A percentile compares a stretch with the other conserved stretches of the same genome.
phyloP scores from a whole-genome alignment of 2,113 vertebrate species.

The Salvelinus sp. region DNA sequence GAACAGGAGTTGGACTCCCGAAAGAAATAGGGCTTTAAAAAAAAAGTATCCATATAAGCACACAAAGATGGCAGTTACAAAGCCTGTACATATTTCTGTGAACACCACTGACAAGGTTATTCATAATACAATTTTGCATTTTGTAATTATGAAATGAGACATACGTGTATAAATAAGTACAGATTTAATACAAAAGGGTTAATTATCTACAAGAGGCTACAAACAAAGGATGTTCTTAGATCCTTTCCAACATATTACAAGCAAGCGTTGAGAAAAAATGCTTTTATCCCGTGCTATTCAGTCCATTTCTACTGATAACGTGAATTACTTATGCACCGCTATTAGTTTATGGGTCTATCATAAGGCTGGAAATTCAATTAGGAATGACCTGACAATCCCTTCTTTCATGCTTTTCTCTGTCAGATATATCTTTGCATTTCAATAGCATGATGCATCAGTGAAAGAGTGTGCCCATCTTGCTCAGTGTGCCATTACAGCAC shows the following conservation, averaged over 20 bases:
- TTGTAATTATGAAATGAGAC: no score
- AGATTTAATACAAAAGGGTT: slow-evolving; percentile 26
- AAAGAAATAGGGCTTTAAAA: no score
- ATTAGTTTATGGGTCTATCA: slow-evolving; percentile 29
- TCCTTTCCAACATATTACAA: no score
- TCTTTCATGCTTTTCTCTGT: slow-evolving; percentile 35
- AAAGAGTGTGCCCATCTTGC: slow-evolving; percentile 17
- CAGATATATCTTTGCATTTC: slow-evolving; percentile 31
- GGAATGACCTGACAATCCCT: slow-evolving; percentile 31
- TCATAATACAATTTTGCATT: no score
- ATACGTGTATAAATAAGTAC: no score
- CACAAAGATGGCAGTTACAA: no score
- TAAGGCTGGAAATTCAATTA: slow-evolving; percentile 49
- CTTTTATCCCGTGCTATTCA: slow-evolving; percentile 30
- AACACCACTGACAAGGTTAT: no score
- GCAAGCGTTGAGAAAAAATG: slow-evolving; percentile 1
- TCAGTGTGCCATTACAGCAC: slow-evolving; percentile 6
- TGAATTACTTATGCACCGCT: slow-evolving; percentile 1
- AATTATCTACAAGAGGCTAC: slow-evolving; percentile 23
- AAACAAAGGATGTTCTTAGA: slow-evolving; percentile 9
- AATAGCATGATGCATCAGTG: slow-evolving; percentile 26
- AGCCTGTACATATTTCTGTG: no score
- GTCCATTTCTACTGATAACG: neutral
- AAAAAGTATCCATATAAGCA: no score
- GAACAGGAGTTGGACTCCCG: no score